phyloP scores from a whole-genome alignment of 2,113 vertebrate species.

The Perca flavescens region DNA sequence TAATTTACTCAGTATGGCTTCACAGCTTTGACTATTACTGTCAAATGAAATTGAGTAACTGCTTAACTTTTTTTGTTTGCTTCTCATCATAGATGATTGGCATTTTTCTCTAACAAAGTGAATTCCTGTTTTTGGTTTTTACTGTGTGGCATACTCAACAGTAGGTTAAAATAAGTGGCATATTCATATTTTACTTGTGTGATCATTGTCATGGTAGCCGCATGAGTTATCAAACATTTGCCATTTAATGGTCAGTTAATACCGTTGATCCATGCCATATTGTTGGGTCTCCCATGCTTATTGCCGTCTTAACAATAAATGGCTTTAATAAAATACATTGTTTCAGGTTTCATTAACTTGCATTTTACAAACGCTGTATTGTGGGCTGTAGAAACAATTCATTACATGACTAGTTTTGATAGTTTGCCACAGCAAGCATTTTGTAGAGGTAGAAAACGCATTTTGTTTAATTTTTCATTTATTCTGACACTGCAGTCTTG shows the following conservation, averaged over 20 bases:
- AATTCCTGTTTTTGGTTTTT: constrained; percentile 56
- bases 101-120: constrained; percentile 46
- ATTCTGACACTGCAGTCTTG: neutral
- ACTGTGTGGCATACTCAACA: constrained; percentile 42
- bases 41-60: constrained; percentile 22
- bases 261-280: constrained; percentile 61
- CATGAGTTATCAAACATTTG: constrained; percentile 78
- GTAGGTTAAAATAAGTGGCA: constrained; percentile 53
- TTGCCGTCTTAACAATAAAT: constrained; percentile 86
- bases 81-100: constrained; percentile 40
- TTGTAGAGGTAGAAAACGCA: constrained; percentile 22
- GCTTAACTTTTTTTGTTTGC: constrained; percentile 21
- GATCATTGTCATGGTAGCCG: constrained; percentile 72
- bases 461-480: neutral
- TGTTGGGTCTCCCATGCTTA: constrained; percentile 90
- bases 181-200: constrained; percentile 84
- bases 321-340: constrained; percentile 67
- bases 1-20: constrained; percentile 45
- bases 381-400: neutral
- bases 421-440: neutral
- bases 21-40: constrained; percentile 35
- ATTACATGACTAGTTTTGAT: neutral
- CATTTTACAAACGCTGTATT: constrained; percentile 22
- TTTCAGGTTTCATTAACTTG: constrained; percentile 33
- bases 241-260: constrained; percentile 63